Conservation (phyloP, 1,140 invertebrate species). For the Cherax destructor region DNA sequence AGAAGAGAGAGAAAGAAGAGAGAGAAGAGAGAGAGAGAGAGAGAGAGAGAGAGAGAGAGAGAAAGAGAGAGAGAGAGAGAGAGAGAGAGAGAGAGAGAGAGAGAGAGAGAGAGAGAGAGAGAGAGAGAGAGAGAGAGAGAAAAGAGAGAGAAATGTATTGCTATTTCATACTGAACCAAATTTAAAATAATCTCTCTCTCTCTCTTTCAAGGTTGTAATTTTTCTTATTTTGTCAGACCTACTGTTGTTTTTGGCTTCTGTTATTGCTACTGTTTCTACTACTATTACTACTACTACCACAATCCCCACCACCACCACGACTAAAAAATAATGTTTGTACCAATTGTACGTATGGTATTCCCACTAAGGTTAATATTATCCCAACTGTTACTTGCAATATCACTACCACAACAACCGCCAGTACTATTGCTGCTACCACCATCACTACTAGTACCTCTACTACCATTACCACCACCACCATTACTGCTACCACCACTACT, state of each 20-base stretch:
- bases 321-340: background rate
- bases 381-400: background rate
- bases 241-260: too few species aligned
- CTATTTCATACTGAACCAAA: too few species aligned
- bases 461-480: background rate
- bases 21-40: too few species aligned
- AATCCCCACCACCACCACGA: background rate
- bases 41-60: background rate
- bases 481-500: background rate
- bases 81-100: background rate
- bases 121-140: too few species aligned
- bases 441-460: background rate
- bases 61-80: conserved; percentile 17
- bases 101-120: too few species aligned
- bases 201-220: too few species aligned
- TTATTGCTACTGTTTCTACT: too few species aligned
- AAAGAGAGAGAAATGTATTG: too few species aligned
- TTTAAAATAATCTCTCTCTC: too few species aligned
- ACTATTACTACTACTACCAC: too few species aligned
- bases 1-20: too few species aligned
- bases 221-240: too few species aligned
- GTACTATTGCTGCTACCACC: background rate
- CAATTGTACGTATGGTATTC: background rate
- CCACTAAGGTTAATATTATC: background rate
- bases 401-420: background rate